phyloP scores from a whole-genome alignment of 2,888 invertebrate genomes.

The Aplocera efformata region DNA sequence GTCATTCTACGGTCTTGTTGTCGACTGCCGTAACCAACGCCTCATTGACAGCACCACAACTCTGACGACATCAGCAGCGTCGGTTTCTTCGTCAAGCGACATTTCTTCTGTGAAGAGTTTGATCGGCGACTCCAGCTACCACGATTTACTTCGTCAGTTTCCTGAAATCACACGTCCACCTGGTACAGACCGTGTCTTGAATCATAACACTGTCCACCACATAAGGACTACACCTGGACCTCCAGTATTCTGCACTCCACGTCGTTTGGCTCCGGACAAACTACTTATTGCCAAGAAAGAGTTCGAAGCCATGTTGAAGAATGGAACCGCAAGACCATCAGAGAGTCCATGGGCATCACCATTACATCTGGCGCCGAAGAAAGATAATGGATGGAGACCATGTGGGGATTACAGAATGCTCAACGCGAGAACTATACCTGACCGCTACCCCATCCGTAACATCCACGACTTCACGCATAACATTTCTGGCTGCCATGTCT shows the following conservation, averaged over 20 bases:
- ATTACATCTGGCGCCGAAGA: constrained; percentile 14
- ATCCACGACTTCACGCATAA: constrained; percentile 10
- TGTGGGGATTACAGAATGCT: constrained; percentile 31
- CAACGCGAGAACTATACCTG: constrained; percentile 11
- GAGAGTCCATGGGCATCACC: constrained; percentile 36
- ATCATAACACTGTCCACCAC: constrained; percentile 22
- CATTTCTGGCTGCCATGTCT: constrained; percentile 1
- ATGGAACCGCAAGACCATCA: constrained; percentile 29
- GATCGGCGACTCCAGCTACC: constrained; percentile 8
- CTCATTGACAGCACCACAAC: background rate
- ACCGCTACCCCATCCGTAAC: constrained; percentile 10
- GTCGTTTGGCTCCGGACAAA: constrained; percentile 29
- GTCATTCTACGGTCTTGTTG: constrained; percentile 1
- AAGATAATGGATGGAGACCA: constrained; percentile 23
- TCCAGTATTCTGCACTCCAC: constrained; percentile 18
- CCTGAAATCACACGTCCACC: constrained; percentile 23
- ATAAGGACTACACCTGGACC: constrained; percentile 20
- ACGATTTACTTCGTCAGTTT: constrained; percentile 14
- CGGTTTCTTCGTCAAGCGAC: background rate
- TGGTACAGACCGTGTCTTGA: constrained; percentile 5
- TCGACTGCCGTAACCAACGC: background rate
- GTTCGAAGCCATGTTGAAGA: constrained; percentile 28
- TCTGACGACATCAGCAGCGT: background rate
- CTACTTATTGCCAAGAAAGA: constrained; percentile 25
- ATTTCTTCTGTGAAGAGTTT: constrained; percentile 2